These are phyloP conservation scores for Sceloporus undulatus DNA, from an alignment of 2,113 vertebrate genomes.

Conservation along the genomic window DNA sequence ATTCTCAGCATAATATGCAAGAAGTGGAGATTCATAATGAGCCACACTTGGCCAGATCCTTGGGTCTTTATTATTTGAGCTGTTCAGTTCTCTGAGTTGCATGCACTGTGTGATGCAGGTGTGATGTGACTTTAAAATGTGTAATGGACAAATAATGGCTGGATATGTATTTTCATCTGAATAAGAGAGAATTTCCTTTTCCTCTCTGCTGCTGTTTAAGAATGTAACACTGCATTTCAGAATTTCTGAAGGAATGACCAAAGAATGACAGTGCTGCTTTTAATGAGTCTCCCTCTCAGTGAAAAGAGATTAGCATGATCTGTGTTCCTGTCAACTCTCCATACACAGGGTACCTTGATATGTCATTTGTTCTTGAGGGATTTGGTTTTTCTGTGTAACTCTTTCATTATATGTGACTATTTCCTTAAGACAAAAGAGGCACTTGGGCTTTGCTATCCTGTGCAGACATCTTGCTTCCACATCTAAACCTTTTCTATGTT, in stretches of 20 bases:
- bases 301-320: neutral
- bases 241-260: neutral
- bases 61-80: neutral
- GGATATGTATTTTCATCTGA: neutral
- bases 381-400: constrained; percentile 24
- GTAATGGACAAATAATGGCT: neutral
- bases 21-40: neutral
- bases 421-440: neutral
- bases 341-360: neutral
- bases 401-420: neutral
- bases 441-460: neutral
- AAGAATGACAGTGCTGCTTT: constrained; percentile 9
- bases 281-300: constrained; percentile 6
- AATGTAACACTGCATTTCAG: constrained; percentile 40
- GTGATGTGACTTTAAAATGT: constrained; percentile 34
- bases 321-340: neutral
- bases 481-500: neutral
- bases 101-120: neutral
- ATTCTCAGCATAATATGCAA: neutral
- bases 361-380: neutral
- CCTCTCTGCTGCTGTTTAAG: neutral
- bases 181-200: neutral
- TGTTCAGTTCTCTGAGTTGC: neutral
- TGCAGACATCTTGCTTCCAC: constrained; percentile 12
- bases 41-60: neutral